Evolutionary conservation across 2,888 invertebrate genomes (phyloP), one percentile per base, ranked within the genome.

Genomic region (Clunio marinus): DNA sequence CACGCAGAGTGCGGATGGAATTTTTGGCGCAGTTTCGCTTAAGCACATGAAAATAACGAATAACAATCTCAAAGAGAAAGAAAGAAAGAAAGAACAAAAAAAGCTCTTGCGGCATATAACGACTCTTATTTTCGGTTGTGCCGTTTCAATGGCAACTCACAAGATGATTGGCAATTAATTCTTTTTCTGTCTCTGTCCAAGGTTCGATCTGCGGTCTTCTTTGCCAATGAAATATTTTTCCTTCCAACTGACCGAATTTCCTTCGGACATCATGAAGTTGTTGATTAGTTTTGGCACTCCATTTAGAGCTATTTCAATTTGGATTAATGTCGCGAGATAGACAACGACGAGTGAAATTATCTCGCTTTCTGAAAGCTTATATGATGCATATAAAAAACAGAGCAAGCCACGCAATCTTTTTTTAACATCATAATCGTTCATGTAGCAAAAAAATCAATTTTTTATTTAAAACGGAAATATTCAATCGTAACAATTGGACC

Each of bases 81-180:
- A 63, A 63, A 45, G 46, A 63, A 46, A 63, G 37, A 2, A 41
- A 17, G 17, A 51, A 22, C 15, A 41, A 10, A 8, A 24, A 63
- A 63, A 63, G 20, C 45, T 37, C 63, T 63, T 63, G 63, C 63
- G 63, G 63, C 63, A 46, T 41, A 15, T 32, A 20, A 37, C 22
- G 32, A 60, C 60, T 63, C 25, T 63, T 63, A 46, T 63, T 63
- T 63, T 63, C 25, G 63, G 45, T 37, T 63, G 63, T 63, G 41
- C 63, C 63, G 46, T 37, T 63, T 62, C 46, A 60, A 45, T 63
- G 63, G 45, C 63, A 63, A 63, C 45, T 63, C 63, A 45, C 62
- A 41, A 37, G 7, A 62, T 62, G 62, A 62, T 62, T 62, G 62
- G 62, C 62, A 62, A 62, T 62, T 62, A 62, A 62, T 62, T 62